Evolutionary conservation across 2,888 invertebrate genomes (phyloP).

Genomic region (Steromphala cineraria): DNA sequence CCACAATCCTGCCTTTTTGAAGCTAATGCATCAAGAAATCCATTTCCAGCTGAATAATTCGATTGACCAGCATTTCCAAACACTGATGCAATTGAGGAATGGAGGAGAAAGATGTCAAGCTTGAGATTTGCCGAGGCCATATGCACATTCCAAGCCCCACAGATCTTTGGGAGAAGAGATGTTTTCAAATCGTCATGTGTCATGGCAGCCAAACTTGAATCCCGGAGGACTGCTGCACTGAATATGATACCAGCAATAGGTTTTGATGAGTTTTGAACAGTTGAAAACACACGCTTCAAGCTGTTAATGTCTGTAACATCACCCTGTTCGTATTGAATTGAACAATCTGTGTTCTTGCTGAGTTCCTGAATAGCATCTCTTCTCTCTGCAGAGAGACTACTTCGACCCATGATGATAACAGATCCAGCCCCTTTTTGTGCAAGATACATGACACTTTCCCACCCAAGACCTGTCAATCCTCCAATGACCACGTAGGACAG

Average conservation of each 20-base stretch:
- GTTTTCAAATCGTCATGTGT: constrained; percentile 29
- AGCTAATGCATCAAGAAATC: constrained; percentile 53
- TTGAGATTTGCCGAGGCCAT: constrained; percentile 30
- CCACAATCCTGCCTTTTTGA: constrained; percentile 39
- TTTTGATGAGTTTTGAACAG: constrained; percentile 26
- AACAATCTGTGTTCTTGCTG: constrained; percentile 27
- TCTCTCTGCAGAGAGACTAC: constrained; percentile 23
- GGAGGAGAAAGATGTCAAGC: constrained; percentile 56
- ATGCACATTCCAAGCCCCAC: constrained; percentile 56
- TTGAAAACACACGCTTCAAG: constrained; percentile 35
- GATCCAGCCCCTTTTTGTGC: constrained; percentile 43
- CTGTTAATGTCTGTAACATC: constrained; percentile 46
- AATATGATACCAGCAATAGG: constrained; percentile 50
- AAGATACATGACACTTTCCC: constrained; percentile 44
- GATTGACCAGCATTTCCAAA: constrained; percentile 53
- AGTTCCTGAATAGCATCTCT: constrained; percentile 12
- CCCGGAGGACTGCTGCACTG: constrained; percentile 47
- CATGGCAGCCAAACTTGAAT: constrained; percentile 34
- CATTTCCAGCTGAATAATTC: constrained; percentile 57
- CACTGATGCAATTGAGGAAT: constrained; percentile 53
- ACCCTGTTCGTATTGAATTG: constrained; percentile 36
- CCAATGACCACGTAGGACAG: constrained; percentile 49
- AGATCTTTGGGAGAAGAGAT: constrained; percentile 41
- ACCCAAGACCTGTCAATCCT: constrained; percentile 55
- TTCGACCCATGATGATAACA: constrained; percentile 42